Evolutionary conservation across 1,140 invertebrate genomes (phyloP), one percentile per base, ranked within the genome.

Genomic region (Palaemon carinicauda): DNA sequence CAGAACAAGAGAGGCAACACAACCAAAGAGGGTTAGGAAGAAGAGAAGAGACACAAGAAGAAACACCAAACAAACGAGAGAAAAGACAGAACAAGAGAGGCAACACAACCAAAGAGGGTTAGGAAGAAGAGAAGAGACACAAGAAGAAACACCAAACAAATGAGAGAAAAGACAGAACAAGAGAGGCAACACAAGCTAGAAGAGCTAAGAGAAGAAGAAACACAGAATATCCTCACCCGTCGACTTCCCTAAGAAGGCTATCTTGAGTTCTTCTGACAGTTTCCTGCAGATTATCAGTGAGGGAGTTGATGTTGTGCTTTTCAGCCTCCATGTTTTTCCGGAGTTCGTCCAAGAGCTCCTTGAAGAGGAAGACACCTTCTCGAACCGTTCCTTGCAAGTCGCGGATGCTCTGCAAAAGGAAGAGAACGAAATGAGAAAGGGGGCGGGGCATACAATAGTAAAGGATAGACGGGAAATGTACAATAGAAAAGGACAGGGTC

Each of bases 251-350:
- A 5, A 95, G 90, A 88, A 94, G 93, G 19, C 92, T 92, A 0
- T 93, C 91, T 84, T 95, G 94, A 0, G 94, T 95, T 90, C 95
- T 95, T 19, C 93, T 93, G 27, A 95, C 93, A 0, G 93, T 92
- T 60, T 95, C 94, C 86, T 94, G 93, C 90, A 95, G 93, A 27
- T 94, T 94, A 89, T 95, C 94, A 86, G 94, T 94, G 87, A 95
- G 94, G 19, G 92, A 92, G 90, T 94, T 94, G 33, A 95, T 92
- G 14, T 94, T 93, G 52, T 93, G 92, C 89, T 95, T 95, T 90
- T 95, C 95, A 0, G 93, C 91, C 27, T 95, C 94, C 89, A 94
- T 93, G 89, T 94, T 95, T 41, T 93, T 92, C 14, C 93, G 91
- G 7, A 95, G 90, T 88, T 95, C 94, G 75, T 95, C 94, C 87